Percentiles rank a stretch among this genome's conserved stretches.
phyloP scores from a whole-genome alignment of 2,113 vertebrate species.

The Zeus faber region DNA sequence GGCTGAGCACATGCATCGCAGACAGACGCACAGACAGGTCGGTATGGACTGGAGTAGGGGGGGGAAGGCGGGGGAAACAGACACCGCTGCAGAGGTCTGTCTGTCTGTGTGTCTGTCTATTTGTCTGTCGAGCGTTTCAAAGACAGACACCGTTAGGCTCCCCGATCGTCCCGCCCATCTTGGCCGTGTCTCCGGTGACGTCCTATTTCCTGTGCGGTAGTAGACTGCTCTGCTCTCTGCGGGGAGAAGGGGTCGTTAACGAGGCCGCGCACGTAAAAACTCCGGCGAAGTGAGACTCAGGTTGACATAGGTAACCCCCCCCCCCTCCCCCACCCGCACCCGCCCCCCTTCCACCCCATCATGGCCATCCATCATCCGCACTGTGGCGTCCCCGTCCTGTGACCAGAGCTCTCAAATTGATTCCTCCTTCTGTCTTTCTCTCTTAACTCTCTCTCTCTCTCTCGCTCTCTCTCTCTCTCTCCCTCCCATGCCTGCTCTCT shows the following conservation, averaged over 20 bases:
- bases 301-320: conserved; percentile 69
- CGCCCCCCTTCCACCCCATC: conserved; percentile 30
- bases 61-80: conserved; percentile 75
- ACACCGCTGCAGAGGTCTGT: conserved; percentile 77
- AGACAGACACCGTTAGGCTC: conserved; percentile 72
- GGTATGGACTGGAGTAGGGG: conserved; percentile 66
- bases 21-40: conserved; percentile 79
- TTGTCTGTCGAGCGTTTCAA: conserved; percentile 73
- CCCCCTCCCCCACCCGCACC: conserved; percentile 13
- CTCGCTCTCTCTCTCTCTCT: conserved; percentile 25
- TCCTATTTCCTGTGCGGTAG: conserved; percentile 57
- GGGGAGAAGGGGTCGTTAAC: conserved; percentile 49
- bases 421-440: conserved; percentile 4
- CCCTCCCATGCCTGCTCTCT: conserved; percentile 1
- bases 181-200: conserved; percentile 47
- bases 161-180: conserved; percentile 62
- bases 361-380: conserved; percentile 30
- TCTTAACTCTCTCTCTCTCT: background rate
- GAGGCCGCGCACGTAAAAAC: conserved; percentile 55
- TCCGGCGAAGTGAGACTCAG: conserved; percentile 60
- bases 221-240: conserved; percentile 45
- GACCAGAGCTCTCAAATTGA: conserved; percentile 35
- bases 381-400: conserved; percentile 30
- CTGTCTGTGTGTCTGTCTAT: conserved; percentile 70
- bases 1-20: conserved; percentile 62